Base-by-base conservation (phyloP, 2,888 invertebrate genomes). In the Incurvaria masculella region DNA sequence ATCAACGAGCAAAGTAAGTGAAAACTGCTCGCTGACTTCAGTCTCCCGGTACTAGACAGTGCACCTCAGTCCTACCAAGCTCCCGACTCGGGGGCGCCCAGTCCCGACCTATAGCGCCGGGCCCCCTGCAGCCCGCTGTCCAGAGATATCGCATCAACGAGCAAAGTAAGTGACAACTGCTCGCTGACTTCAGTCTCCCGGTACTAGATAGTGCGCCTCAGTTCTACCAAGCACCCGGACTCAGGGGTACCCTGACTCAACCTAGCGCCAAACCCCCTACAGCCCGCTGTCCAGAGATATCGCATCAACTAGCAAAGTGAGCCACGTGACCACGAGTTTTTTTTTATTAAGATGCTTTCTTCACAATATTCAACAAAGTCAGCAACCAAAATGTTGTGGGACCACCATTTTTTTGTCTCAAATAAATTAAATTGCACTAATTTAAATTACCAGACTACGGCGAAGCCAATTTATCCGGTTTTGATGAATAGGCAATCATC, bases 221-320 rank as follows among this genome's bases (percentile, higher is more conserved):
- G 49, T 66, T 67, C 1, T 65, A 61, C 46, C 62, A 64, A 2
- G 70, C 66, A 0, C 62, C n/a, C 64, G 2, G 79, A 74, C 55
- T 73, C 76, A 0, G 74, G 75, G 0, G 74, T 76, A 0, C 72
- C 73, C 1, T 74, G 75, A 18, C 78, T 78, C 0, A 76, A 78
- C 14, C 27, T 44, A 10, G 53, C 57, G n/a, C 63, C 63, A 53
- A 19, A 16, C 3, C 57, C 51, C 45, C 73, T 62, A 52, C 72
- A 71, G 46, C 79, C 79, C 0, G 79, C 79, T 0, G 66, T 65
- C 1, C 69, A 70, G 51, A 59, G 79, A 16, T 67, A 69, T 49
- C 60, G 68, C 3, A 56, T 75, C 17, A 79, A 76, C 51, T 76
- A 79, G 38, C 75, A 76, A 51, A 61, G 79, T 79, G 49, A 64